Percentiles rank a stretch among this genome's conserved stretches.
These are phyloP conservation scores for Geothlypis trichas DNA, from an alignment of 2,113 vertebrate species.

Conservation along the genomic window DNA sequence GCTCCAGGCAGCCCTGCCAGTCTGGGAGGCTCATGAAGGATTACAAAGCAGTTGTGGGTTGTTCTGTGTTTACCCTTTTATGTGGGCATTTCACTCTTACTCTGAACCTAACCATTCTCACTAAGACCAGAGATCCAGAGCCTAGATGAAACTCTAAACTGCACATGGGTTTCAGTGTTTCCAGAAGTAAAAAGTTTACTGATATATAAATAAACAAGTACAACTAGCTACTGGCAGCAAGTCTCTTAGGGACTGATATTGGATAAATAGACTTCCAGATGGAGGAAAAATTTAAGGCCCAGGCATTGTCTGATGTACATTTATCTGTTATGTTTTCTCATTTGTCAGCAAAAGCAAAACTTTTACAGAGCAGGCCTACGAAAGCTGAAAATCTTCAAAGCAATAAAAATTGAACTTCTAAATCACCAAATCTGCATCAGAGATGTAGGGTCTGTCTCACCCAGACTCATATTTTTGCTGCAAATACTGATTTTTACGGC, in stretches of 20 bases:
- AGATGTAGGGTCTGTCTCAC: not conserved
- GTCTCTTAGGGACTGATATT: not conserved
- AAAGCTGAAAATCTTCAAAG: conserved; percentile 19
- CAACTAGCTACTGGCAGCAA: not conserved
- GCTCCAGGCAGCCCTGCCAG: not conserved
- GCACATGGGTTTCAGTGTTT: not conserved
- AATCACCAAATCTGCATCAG: not conserved
- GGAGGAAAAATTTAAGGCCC: not conserved
- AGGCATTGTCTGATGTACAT: not conserved
- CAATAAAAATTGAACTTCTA: not conserved
- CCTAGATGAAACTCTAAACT: not conserved
- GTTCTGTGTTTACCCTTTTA: not conserved
- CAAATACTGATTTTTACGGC: not conserved
- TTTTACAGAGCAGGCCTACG: not conserved
- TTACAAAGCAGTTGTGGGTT: not conserved
- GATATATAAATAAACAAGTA: conserved; percentile 22
- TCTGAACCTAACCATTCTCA: not conserved
- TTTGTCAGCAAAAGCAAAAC: conserved; percentile 7
- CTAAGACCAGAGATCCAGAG: not conserved
- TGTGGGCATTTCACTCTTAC: not conserved
- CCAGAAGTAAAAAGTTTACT: not conserved
- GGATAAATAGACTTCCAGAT: not conserved
- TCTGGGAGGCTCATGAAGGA: not conserved
- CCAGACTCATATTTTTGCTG: not conserved
- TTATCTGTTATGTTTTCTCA: not conserved